phyloP scores from a whole-genome alignment of 2,797 vertebrate species.

The Pseudotriccus pelzelni region DNA sequence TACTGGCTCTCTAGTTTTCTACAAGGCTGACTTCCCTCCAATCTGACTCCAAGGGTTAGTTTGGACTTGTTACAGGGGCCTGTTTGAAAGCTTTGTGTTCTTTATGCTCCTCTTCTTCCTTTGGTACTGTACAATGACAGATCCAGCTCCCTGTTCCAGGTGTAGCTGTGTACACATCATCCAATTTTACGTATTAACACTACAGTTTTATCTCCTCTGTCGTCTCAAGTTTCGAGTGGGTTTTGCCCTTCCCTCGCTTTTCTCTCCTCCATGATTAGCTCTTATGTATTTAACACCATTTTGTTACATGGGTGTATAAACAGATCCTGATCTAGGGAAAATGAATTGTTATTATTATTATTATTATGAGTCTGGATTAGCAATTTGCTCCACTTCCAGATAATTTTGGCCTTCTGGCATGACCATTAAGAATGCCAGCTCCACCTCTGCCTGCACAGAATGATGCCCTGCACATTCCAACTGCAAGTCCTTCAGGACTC shows the following conservation, averaged over 20 bases:
- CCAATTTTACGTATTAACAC: neutral
- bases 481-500: neutral
- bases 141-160: neutral
- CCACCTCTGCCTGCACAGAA: neutral
- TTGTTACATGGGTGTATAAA: neutral
- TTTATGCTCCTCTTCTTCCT: neutral
- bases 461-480: neutral
- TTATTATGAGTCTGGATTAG: neutral
- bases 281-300: neutral
- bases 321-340: neutral
- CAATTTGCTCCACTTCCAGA: neutral
- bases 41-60: neutral
- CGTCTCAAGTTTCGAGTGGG: neutral
- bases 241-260: neutral
- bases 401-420: neutral
- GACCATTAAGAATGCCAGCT: neutral
- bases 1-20: neutral
- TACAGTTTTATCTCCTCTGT: neutral
- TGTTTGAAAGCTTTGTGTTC: neutral
- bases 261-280: neutral
- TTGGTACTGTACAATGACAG: neutral
- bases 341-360: neutral
- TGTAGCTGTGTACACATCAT: neutral
- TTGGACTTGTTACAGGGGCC: slow-evolving; percentile 2
- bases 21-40: neutral